Base-by-base conservation (phyloP, 2,797 vertebrate genomes). In the Eulemur coronatus region DNA sequence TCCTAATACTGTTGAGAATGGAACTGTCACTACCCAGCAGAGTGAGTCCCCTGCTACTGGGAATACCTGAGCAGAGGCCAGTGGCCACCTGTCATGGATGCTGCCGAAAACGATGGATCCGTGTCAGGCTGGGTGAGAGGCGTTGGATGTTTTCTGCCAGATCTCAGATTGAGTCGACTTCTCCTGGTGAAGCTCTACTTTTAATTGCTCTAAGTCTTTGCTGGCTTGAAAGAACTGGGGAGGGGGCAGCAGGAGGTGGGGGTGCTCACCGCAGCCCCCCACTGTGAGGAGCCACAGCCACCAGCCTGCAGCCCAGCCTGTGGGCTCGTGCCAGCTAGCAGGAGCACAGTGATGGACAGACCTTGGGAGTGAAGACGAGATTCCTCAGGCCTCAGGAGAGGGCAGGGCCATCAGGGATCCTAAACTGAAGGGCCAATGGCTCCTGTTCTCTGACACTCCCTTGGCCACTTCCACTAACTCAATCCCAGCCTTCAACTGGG, bases 61-160 rank as follows among this genome's bases (percentile, higher is more conserved):
- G 15, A 63, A 15, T 4, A 57, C 30, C 6, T 4, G 38, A 41
- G 69, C 43, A 7, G 48, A 82, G 65, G 35, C 35, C 7, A 10
- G 41, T 0, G 18, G 41, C 48, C 35, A 8, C 0, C 12, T 41
- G 18, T 65, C 88, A 33, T 0, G 28, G 69, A 35, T 17, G 46
- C 35, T 0, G 13, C 28, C 4, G 24, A 81, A 26, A 55, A 48
- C 0, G 59, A 28, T 28, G 6, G 46, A 55, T 61, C 8, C 0
- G 28, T 13, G n/a, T 48, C 12, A n/a, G 69, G 3, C 1, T 18
- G 48, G 48, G 26, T 43, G 38, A 92, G 55, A 41, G 87, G 38
- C 7, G 18, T 0, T 2, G 30, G n/a, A 11, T 41, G 10, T 30
- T 35, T 67, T 50, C 89, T 50, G 15, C 18, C 52, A 55, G 59